Percentiles rank a stretch among this genome's conserved stretches.
phyloP scores from a whole-genome alignment of 2,888 invertebrate genomes.

The Dryocosmus kuriphilus region DNA sequence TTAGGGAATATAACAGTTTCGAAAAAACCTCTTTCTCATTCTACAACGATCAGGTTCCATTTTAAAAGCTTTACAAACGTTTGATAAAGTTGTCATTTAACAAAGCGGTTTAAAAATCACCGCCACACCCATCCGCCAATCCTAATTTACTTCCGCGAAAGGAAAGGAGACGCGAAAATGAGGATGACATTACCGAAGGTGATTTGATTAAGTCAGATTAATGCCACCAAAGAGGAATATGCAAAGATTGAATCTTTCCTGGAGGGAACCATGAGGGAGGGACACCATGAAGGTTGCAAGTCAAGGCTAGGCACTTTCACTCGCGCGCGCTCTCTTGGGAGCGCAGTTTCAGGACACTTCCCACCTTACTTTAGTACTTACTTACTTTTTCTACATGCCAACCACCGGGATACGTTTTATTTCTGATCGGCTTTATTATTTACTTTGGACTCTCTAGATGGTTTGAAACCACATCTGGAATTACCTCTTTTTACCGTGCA shows the following conservation, averaged over 20 bases:
- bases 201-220: constrained; percentile 1
- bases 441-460: constrained; percentile 12
- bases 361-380: constrained; percentile 70
- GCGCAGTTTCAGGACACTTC: constrained; percentile 69
- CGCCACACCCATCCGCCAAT: not conserved
- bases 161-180: not conserved
- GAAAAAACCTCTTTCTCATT: too few species aligned
- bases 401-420: constrained; percentile 22
- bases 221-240: constrained; percentile 8
- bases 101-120: too few species aligned
- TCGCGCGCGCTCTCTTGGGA: constrained; percentile 70
- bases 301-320: constrained; percentile 76
- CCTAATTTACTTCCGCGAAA: not conserved
- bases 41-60: too few species aligned
- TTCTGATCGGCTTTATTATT: constrained; percentile 13
- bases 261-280: constrained; percentile 51
- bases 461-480: not conserved
- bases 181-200: not conserved
- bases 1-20: too few species aligned
- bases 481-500: not conserved
- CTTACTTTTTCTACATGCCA: constrained; percentile 46
- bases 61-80: too few species aligned
- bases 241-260: constrained; percentile 47
- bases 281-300: constrained; percentile 73
- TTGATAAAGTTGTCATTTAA: too few species aligned